Percentiles rank a stretch among this genome's conserved stretches.
Evolutionary conservation across 2,797 vertebrate species (phyloP).

Genomic region (Sebastes diaconus): DNA sequence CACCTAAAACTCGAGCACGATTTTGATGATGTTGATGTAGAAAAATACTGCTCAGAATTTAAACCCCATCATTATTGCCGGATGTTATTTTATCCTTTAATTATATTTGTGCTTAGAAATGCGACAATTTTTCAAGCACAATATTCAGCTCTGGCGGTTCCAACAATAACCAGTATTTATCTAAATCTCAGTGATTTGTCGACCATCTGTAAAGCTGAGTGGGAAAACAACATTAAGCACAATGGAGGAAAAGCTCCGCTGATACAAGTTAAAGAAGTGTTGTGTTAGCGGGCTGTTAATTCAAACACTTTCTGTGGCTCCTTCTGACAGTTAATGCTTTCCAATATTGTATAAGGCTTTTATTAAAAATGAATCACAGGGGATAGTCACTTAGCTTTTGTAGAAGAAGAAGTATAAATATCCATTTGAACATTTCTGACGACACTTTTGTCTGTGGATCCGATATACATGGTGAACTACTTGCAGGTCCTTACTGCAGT

Average conservation of each 20-base stretch:
- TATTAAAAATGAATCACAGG: not conserved
- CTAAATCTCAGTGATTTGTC: not conserved
- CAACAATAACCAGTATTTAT: slow-evolving; percentile 14
- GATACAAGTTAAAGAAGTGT: not conserved
- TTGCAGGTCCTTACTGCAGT: not conserved
- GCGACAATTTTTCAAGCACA: not conserved
- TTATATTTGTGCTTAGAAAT: not conserved
- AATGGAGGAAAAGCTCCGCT: not conserved
- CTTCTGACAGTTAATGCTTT: not conserved
- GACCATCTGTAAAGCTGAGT: not conserved
- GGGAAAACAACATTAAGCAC: not conserved
- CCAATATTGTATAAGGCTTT: not conserved
- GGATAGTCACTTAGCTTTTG: not conserved
- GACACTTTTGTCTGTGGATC: not conserved
- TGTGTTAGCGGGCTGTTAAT: not conserved
- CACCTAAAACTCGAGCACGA: not conserved
- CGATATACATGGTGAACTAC: not conserved
- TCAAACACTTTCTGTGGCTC: not conserved
- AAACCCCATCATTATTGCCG: not conserved
- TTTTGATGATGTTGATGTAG: not conserved
- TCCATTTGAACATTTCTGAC: not conserved
- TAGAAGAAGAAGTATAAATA: not conserved
- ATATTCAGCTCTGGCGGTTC: not conserved
- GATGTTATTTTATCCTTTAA: not conserved
- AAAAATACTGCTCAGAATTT: not conserved